A percentile compares a stretch with the other conserved stretches of the same genome.
phyloP scores from a whole-genome alignment of 2,888 invertebrate species.

The Nymphalis polychloros region DNA sequence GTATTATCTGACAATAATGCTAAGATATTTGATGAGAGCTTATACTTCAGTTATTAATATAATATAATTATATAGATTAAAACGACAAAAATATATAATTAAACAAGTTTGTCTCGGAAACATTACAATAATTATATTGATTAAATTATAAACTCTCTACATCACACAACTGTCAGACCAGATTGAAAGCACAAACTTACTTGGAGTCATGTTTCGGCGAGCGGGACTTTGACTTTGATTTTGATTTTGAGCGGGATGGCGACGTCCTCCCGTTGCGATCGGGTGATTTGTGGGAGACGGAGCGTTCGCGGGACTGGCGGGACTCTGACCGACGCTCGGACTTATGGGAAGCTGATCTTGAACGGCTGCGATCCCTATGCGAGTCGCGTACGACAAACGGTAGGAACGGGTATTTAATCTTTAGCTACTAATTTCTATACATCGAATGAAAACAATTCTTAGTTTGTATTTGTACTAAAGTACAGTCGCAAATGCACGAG shows the following conservation, averaged over 20 bases:
- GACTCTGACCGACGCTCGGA: conserved; percentile 54
- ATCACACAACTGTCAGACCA: conserved; percentile 52
- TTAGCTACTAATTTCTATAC: conserved; percentile 35
- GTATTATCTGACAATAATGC: conserved; percentile 55
- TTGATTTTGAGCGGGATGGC: conserved; percentile 69
- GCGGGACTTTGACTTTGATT: conserved; percentile 72
- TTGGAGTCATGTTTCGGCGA: conserved; percentile 65
- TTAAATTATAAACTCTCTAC: conserved; percentile 42
- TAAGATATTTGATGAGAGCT: conserved; percentile 45
- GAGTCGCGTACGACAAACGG: conserved; percentile 43
- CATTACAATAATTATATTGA: background rate
- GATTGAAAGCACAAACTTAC: conserved; percentile 71
- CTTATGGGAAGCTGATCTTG: conserved; percentile 58
- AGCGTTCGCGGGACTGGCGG: conserved; percentile 49
- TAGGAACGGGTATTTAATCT: conserved; percentile 24
- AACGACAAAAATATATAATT: background rate
- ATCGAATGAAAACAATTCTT: conserved; percentile 15
- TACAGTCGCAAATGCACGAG: background rate
- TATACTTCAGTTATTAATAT: conserved; percentile 47
- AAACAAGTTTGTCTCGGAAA: background rate
- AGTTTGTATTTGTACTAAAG: background rate
- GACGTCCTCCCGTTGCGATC: conserved; percentile 53
- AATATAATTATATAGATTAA: background rate
- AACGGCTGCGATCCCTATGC: conserved; percentile 71
- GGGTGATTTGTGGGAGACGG: conserved; percentile 46